phyloP scores from a whole-genome alignment of 2,888 invertebrate genomes.

The Sisyra nigra region DNA sequence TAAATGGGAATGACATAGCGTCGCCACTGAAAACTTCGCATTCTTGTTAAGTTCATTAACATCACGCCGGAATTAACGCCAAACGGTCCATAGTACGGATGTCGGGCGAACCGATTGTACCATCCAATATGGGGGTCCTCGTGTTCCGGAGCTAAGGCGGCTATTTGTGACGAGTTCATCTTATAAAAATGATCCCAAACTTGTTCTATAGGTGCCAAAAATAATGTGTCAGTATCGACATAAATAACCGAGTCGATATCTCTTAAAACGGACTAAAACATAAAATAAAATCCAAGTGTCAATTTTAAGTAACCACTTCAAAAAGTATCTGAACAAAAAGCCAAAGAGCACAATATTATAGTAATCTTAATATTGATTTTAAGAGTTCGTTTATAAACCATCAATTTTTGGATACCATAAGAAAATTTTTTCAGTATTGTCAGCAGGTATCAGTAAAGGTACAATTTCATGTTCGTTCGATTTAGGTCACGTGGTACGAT shows the following conservation, averaged over 20 bases:
- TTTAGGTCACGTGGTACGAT: too few relatives aligned
- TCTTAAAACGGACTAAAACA: conserved; percentile 57
- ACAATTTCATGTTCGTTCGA: too few relatives aligned
- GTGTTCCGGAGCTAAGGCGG: conserved; percentile 76
- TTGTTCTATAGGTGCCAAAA: conserved; percentile 65
- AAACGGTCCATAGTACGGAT: conserved; percentile 80
- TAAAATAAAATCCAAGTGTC: conserved; percentile 13
- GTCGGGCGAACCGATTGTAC: conserved; percentile 91
- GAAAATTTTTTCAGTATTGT: too few relatives aligned
- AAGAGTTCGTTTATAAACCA: too few relatives aligned
- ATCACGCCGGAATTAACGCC: conserved; percentile 78
- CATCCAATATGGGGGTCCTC: conserved; percentile 87
- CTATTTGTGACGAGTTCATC: conserved; percentile 76
- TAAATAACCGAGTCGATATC: conserved; percentile 78
- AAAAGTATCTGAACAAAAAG: conserved; percentile 3
- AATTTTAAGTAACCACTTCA: conserved; percentile 2
- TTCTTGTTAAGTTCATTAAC: conserved; percentile 90
- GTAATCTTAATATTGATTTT: too few relatives aligned
- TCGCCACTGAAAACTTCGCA: conserved; percentile 76
- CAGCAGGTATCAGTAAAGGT: too few relatives aligned
- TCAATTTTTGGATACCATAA: too few relatives aligned
- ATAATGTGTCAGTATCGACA: conserved; percentile 83
- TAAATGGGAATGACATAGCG: conserved; percentile 71
- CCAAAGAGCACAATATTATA: too few relatives aligned
- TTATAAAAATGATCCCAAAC: conserved; percentile 67